These are phyloP conservation scores for Thaleichthys pacificus DNA, from an alignment of 2,797 vertebrate species.

Conservation along the genomic window DNA sequence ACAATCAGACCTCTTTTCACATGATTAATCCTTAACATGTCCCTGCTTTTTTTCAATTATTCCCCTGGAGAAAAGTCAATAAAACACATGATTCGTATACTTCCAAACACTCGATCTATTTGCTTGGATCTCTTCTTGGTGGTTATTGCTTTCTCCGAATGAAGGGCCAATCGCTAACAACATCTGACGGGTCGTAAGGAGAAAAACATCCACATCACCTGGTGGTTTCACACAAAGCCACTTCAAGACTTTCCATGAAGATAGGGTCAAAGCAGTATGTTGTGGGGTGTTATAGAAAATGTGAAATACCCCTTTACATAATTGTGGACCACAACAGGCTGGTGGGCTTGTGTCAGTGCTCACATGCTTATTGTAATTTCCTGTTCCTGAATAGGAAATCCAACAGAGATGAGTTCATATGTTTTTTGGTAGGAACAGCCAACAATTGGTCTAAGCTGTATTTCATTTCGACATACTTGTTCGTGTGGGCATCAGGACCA, in stretches of 20 bases:
- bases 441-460: too few species aligned
- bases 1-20: slow-evolving; percentile 35
- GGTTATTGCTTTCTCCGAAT: slow-evolving; percentile 68
- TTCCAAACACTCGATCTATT: slow-evolving; percentile 49
- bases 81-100: slow-evolving; percentile 72
- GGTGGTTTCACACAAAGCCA: too few species aligned
- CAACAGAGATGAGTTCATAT: too few species aligned
- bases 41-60: slow-evolving; percentile 46
- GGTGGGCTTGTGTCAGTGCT: too few species aligned
- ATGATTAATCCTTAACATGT: slow-evolving; percentile 56
- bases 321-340: too few species aligned
- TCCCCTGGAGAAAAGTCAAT: slow-evolving; percentile 63
- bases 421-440: too few species aligned
- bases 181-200: slow-evolving; percentile 55
- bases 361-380: too few species aligned
- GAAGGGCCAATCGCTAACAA: slow-evolving; percentile 37
- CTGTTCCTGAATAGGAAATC: too few species aligned
- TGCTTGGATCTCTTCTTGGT: slow-evolving; percentile 53
- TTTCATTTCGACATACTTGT: not conserved
- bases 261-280: too few species aligned
- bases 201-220: not conserved
- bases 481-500: not conserved
- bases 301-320: too few species aligned
- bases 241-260: too few species aligned
- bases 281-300: too few species aligned